Percentiles rank a stretch among this genome's conserved stretches.
phyloP scores from a whole-genome alignment of 2,113 vertebrate genomes.

The Poecilia latipinna region DNA sequence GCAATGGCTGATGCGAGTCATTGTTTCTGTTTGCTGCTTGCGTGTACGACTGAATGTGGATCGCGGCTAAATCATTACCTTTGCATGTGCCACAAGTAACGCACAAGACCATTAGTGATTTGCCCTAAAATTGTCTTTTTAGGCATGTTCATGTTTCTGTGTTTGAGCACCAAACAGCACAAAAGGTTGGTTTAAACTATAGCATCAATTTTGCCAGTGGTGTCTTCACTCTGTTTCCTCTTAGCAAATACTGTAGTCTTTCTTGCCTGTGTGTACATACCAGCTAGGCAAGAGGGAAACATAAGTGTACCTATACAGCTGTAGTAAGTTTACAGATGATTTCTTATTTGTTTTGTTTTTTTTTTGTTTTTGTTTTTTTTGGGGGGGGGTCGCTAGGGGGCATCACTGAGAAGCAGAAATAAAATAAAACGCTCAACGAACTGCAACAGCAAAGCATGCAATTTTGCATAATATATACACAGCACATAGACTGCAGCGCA shows the following conservation, averaged over 20 bases:
- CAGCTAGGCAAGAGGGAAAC: constrained; percentile 4
- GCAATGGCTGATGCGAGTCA: constrained; percentile 54
- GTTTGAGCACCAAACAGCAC: constrained; percentile 16
- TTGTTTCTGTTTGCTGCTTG: constrained; percentile 64
- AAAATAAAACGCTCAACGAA: constrained; percentile 1
- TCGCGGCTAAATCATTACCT: constrained; percentile 63
- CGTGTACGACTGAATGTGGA: constrained; percentile 52
- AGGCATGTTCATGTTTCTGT: constrained; percentile 19
- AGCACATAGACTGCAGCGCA: neutral
- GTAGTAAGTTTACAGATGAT: constrained; percentile 13
- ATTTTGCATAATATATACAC: neutral
- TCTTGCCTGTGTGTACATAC: constrained; percentile 31
- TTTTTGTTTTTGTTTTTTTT: neutral
- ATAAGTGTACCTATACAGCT: constrained; percentile 9
- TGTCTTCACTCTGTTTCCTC: constrained; percentile 32
- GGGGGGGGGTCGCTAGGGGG: neutral
- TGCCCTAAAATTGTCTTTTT: constrained; percentile 37
- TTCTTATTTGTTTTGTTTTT: neutral
- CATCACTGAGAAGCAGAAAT: constrained; percentile 3
- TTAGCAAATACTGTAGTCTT: constrained; percentile 30
- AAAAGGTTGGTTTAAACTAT: constrained; percentile 9
- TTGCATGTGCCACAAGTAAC: constrained; percentile 38
- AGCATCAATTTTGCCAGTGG: constrained; percentile 22
- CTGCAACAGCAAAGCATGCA: constrained; percentile 6
- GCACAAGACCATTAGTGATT: constrained; percentile 71